phyloP scores from a whole-genome alignment of 2,888 invertebrate species.

The Netelia virgata region DNA sequence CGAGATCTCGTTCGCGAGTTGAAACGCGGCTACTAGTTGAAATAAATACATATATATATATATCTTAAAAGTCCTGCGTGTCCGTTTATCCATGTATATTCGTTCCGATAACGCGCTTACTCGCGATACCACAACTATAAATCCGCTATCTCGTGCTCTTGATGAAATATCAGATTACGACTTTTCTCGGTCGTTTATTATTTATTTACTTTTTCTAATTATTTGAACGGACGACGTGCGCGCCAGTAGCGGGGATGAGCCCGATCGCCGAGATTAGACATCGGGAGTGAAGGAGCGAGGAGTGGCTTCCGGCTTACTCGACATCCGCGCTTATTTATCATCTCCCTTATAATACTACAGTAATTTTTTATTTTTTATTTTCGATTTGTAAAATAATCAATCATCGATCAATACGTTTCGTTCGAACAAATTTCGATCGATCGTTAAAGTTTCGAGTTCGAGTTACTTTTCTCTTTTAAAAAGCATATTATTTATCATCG shows the following conservation, averaged over 20 bases:
- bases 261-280: too few species aligned
- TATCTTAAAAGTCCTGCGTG: slow-evolving; percentile 27
- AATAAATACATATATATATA: slow-evolving; percentile 35
- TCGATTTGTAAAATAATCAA: not conserved
- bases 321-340: slow-evolving; percentile 9
- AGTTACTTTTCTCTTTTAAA: too few species aligned
- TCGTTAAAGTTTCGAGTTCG: too few species aligned
- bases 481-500: too few species aligned
- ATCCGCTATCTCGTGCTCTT: slow-evolving; percentile 44
- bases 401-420: not conserved
- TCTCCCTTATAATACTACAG: not conserved
- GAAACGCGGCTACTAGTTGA: slow-evolving; percentile 5
- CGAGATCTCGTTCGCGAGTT: slow-evolving; percentile 35
- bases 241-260: too few species aligned
- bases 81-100: slow-evolving; percentile 10
- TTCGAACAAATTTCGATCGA: too few species aligned
- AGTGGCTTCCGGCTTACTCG: slow-evolving; percentile 43
- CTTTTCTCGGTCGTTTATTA: slow-evolving; percentile 14
- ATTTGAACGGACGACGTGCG: not conserved
- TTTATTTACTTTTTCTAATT: not conserved
- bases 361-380: not conserved
- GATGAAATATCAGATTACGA: slow-evolving; percentile 51
- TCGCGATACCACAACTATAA: slow-evolving; percentile 24
- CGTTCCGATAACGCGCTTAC: slow-evolving; percentile 6
- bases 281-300: slow-evolving; percentile 30